A percentile compares a stretch with the other conserved stretches of the same genome.
Evolutionary conservation across 2,888 invertebrate genomes (phyloP).

Genomic region (Bhutanitis thaidina): DNA sequence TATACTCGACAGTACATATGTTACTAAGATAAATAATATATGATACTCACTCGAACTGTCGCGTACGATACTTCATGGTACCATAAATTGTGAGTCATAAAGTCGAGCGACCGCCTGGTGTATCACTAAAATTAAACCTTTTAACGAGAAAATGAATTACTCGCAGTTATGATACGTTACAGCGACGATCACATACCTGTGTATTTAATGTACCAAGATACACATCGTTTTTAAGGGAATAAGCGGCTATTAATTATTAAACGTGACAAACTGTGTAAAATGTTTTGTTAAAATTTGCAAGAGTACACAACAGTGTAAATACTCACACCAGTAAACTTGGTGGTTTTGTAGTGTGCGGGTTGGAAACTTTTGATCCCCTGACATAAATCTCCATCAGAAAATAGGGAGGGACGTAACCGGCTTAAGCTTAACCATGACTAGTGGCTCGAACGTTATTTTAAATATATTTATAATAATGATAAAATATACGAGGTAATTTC

Average conservation of each 20-base stretch:
- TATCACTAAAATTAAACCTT: slow-evolving; percentile 61
- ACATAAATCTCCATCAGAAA: slow-evolving; percentile 80
- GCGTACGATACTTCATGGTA: slow-evolving; percentile 46
- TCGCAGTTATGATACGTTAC: slow-evolving; percentile 48
- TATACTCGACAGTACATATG: slow-evolving; percentile 25
- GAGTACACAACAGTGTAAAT: slow-evolving; percentile 13
- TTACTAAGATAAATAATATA: slow-evolving; percentile 17
- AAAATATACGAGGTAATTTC: slow-evolving; percentile 74
- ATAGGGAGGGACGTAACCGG: slow-evolving; percentile 78
- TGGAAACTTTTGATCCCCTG: slow-evolving; percentile 77
- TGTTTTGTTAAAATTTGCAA: slow-evolving; percentile 45
- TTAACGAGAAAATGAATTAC: slow-evolving; percentile 63
- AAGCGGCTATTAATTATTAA: background rate
- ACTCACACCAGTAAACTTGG: slow-evolving; percentile 23
- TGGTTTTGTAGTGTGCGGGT: slow-evolving; percentile 51
- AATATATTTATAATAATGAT: slow-evolving; percentile 77
- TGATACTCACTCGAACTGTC: slow-evolving; percentile 43
- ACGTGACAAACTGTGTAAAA: slow-evolving; percentile 20
- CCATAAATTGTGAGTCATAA: slow-evolving; percentile 50
- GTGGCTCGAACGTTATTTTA: slow-evolving; percentile 71
- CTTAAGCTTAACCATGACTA: slow-evolving; percentile 78
- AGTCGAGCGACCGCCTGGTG: slow-evolving; percentile 36
- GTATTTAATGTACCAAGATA: slow-evolving; percentile 35
- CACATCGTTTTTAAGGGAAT: slow-evolving; percentile 22
- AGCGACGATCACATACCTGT: slow-evolving; percentile 50